A percentile compares a stretch with the other conserved stretches of the same genome.
Evolutionary conservation across 1,140 invertebrate genomes (phyloP).

Genomic region (Calliopsis andreniformis): DNA sequence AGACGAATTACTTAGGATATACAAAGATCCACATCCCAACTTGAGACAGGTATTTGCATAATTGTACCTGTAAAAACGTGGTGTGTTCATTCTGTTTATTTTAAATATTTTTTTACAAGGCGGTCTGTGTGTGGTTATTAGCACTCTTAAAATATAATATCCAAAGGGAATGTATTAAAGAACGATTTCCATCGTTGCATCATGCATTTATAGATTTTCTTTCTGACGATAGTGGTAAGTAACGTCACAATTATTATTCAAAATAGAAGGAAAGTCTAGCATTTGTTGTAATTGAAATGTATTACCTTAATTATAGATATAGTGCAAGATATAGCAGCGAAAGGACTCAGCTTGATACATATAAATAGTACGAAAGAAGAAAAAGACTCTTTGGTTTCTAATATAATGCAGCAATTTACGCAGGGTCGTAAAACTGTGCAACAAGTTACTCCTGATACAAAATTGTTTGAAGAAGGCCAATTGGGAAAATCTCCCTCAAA

Average conservation of each 20-base stretch:
- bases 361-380: slow-evolving; percentile 88
- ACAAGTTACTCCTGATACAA: slow-evolving; percentile 90
- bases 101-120: slow-evolving; percentile 81
- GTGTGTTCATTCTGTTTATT: slow-evolving; percentile 34
- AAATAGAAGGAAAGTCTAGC: background rate
- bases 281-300: slow-evolving; percentile 51
- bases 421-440: slow-evolving; percentile 87
- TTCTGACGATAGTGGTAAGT: slow-evolving; percentile 93
- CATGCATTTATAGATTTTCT: slow-evolving; percentile 93
- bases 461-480: slow-evolving; percentile 93
- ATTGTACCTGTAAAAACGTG: background rate
- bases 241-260: slow-evolving; percentile 18
- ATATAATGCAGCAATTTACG: slow-evolving; percentile 90
- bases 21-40: slow-evolving; percentile 90
- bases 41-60: slow-evolving; percentile 86
- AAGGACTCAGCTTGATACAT: slow-evolving; percentile 94
- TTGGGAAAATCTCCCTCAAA: slow-evolving; percentile 92
- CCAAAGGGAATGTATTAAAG: slow-evolving; percentile 85
- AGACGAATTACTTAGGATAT: slow-evolving; percentile 86
- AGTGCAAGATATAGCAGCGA: slow-evolving; percentile 95
- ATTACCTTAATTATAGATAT: slow-evolving; percentile 83
- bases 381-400: slow-evolving; percentile 87
- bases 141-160: slow-evolving; percentile 91
- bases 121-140: slow-evolving; percentile 92
- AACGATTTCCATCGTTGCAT: slow-evolving; percentile 87